Conservation (phyloP, 2,888 invertebrate genomes). For the Elegia similella region DNA sequence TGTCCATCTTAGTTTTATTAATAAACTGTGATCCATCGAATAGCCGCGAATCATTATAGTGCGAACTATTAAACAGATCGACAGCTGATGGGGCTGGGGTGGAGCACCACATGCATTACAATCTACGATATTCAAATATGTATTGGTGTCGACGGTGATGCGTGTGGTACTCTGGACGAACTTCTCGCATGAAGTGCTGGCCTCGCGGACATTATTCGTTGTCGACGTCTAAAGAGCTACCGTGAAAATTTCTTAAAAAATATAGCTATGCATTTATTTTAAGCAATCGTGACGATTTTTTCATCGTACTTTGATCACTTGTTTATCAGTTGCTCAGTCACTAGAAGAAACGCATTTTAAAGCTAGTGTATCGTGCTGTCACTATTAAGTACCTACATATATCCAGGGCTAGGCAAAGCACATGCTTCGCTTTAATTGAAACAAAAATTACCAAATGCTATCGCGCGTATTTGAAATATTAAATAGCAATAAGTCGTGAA, state of each 20-base stretch:
- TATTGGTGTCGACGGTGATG: constrained; percentile 35
- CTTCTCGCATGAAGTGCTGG: constrained; percentile 28
- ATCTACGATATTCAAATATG: constrained; percentile 29
- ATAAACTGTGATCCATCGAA: constrained; percentile 53
- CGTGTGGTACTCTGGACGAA: constrained; percentile 44
- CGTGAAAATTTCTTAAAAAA: constrained; percentile 13
- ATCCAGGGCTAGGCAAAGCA: too few species aligned
- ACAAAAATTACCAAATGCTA: too few species aligned
- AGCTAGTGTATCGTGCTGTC: neutral
- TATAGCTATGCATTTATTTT: constrained; percentile 9
- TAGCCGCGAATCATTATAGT: constrained; percentile 40
- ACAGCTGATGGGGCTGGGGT: constrained; percentile 48
- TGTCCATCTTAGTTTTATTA: constrained; percentile 66
- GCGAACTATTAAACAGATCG: constrained; percentile 51
- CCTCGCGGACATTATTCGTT: constrained; percentile 24
- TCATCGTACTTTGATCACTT: neutral
- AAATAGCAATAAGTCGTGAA: too few species aligned
- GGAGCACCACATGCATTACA: constrained; percentile 47
- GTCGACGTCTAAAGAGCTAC: constrained; percentile 9
- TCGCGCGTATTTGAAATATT: too few species aligned
- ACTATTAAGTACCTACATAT: neutral
- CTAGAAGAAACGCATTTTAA: neutral
- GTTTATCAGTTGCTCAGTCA: neutral
- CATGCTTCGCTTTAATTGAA: too few species aligned
- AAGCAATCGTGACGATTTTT: neutral